A percentile compares a stretch with the other conserved stretches of the same genome.
These are phyloP conservation scores for Conger conger DNA, from an alignment of 2,113 vertebrate species.

Conservation along the genomic window DNA sequence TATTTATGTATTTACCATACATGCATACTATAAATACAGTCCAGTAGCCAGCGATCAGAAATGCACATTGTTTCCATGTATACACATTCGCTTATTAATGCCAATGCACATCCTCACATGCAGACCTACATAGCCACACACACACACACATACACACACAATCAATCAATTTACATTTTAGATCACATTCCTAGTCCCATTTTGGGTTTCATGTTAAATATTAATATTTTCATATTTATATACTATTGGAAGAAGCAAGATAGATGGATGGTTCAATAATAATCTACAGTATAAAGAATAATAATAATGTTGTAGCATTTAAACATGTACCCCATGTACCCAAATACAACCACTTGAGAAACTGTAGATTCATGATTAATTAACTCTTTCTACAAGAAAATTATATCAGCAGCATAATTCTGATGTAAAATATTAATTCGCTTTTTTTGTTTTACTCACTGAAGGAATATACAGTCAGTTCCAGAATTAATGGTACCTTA, in stretches of 20 bases:
- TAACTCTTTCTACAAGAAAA: background rate
- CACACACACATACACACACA: background rate
- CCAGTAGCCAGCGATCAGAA: background rate
- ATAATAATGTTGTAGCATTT: background rate
- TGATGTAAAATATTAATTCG: background rate
- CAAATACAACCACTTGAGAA: background rate
- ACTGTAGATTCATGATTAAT: background rate
- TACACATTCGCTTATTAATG: too few relatives aligned
- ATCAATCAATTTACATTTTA: background rate
- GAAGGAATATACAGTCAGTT: too few relatives aligned
- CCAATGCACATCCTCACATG: too few relatives aligned
- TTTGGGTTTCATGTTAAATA: background rate
- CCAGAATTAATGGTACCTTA: too few relatives aligned
- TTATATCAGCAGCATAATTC: background rate
- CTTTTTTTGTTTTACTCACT: background rate
- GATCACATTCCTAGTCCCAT: too few relatives aligned
- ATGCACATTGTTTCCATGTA: too few relatives aligned
- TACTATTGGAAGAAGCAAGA: too few relatives aligned
- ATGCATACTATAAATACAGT: background rate
- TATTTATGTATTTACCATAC: background rate
- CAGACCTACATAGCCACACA: background rate
- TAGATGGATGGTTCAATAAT: background rate
- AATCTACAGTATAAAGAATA: too few relatives aligned
- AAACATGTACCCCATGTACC: background rate
- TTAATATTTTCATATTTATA: background rate